These are phyloP conservation scores for Notothenia rossii DNA, from an alignment of 2,113 vertebrate genomes.

Conservation along the genomic window DNA sequence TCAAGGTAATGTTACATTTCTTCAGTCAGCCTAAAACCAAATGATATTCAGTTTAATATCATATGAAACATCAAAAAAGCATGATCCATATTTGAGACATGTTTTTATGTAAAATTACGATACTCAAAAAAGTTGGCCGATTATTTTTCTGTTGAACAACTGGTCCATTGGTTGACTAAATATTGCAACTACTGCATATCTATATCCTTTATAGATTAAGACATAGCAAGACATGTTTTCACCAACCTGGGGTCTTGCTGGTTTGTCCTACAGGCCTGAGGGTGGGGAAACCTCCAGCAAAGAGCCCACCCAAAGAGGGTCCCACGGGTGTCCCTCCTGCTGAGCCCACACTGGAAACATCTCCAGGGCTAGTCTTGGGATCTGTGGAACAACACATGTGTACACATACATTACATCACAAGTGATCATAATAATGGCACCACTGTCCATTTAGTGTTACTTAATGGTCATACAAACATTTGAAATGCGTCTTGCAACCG, in stretches of 20 bases:
- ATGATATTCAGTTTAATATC: no score
- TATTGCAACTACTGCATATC: no score
- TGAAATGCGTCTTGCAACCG: neutral
- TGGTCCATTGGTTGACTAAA: no score
- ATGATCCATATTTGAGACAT: no score
- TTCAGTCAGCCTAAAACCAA: no score
- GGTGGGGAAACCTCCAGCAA: conserved; percentile 94
- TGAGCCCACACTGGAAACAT: conserved; percentile 66
- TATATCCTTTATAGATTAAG: neutral
- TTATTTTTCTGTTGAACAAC: no score
- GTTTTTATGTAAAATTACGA: no score
- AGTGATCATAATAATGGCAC: neutral
- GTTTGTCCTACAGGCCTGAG: conserved; percentile 90
- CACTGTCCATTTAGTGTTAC: neutral
- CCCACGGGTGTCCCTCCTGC: conserved; percentile 74
- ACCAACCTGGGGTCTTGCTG: conserved; percentile 81
- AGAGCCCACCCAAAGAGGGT: conserved; percentile 89
- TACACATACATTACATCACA: neutral
- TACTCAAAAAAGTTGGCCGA: no score
- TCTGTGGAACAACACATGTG: conserved; percentile 74
- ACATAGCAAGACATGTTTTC: neutral
- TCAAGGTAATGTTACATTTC: no score
- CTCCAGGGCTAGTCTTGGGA: conserved; percentile 81
- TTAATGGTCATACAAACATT: neutral
- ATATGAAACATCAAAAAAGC: no score